Conservation (phyloP, 2,888 invertebrate species). For the Pristionchus maxplancki region DNA sequence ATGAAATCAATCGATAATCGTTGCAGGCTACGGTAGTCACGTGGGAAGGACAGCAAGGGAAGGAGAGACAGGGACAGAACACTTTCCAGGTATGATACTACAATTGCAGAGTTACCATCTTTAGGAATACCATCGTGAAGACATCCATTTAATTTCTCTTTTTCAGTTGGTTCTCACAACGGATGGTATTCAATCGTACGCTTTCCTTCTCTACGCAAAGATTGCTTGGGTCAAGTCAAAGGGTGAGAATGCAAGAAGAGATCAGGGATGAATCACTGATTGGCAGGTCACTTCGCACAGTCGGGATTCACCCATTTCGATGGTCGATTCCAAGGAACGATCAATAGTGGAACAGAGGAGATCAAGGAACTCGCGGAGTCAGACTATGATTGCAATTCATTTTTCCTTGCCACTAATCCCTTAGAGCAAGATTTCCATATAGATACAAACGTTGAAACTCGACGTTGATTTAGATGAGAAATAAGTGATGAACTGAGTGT, state of each 20-base stretch:
- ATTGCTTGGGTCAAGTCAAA: constrained; percentile 86
- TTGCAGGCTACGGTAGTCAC: constrained; percentile 87
- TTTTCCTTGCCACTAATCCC: no score
- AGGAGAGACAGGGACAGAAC: constrained; percentile 81
- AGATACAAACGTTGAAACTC: not conserved
- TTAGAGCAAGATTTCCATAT: no score
- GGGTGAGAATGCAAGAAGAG: constrained; percentile 45
- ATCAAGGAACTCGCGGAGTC: constrained; percentile 87
- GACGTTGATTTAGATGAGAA: not conserved
- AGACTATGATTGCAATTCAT: no score
- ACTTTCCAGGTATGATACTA: constrained; percentile 81
- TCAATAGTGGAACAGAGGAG: constrained; percentile 93
- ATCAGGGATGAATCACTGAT: not conserved
- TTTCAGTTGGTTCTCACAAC: constrained; percentile 84
- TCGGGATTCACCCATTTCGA: constrained; percentile 92
- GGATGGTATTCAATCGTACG: constrained; percentile 88
- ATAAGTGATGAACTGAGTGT: not conserved
- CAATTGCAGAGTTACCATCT: no score
- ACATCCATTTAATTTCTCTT: no score
- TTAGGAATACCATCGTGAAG: no score
- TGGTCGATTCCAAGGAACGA: constrained; percentile 86
- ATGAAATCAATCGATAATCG: not conserved
- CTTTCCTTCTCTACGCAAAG: constrained; percentile 90
- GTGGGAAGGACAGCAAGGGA: constrained; percentile 84
- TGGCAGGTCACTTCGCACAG: constrained; percentile 84